These are phyloP conservation scores for Stenichneumon culpator DNA, from an alignment of 2,888 invertebrate genomes.

Conservation along the genomic window DNA sequence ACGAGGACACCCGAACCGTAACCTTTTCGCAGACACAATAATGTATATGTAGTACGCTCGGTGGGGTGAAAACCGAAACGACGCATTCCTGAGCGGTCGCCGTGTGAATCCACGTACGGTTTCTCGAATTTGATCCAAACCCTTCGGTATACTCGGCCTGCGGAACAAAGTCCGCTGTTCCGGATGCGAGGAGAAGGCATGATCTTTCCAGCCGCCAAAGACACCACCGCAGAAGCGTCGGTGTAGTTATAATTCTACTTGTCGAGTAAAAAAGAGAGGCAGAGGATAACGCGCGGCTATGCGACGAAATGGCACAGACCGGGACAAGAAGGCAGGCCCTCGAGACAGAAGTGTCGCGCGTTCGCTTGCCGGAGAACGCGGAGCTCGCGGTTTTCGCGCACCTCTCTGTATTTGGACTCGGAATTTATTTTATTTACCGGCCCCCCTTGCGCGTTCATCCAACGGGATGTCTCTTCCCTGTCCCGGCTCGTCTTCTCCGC, in stretches of 20 bases:
- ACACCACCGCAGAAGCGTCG: neutral
- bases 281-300: neutral
- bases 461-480: slow-evolving; percentile 56
- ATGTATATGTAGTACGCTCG: neutral
- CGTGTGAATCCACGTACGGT: neutral
- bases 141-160: neutral
- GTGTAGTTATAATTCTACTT: neutral
- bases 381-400: slow-evolving; percentile 67
- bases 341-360: slow-evolving; percentile 44
- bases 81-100: neutral
- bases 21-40: neutral
- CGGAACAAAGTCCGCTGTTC: neutral
- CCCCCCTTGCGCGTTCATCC: slow-evolving; percentile 27
- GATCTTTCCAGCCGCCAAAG: neutral
- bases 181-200: neutral
- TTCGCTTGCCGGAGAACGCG: slow-evolving; percentile 45
- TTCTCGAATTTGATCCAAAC: neutral
- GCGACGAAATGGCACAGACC: slow-evolving; percentile 21
- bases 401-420: slow-evolving; percentile 69
- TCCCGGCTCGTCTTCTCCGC: slow-evolving; percentile 34
- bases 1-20: slow-evolving; percentile 7
- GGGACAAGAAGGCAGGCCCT: slow-evolving; percentile 19
- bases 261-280: neutral
- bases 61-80: neutral
- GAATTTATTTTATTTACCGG: slow-evolving; percentile 78